A percentile compares a stretch with the other conserved stretches of the same genome.
Evolutionary conservation across 2,888 invertebrate species (phyloP).

Genomic region (Aromia moschata): DNA sequence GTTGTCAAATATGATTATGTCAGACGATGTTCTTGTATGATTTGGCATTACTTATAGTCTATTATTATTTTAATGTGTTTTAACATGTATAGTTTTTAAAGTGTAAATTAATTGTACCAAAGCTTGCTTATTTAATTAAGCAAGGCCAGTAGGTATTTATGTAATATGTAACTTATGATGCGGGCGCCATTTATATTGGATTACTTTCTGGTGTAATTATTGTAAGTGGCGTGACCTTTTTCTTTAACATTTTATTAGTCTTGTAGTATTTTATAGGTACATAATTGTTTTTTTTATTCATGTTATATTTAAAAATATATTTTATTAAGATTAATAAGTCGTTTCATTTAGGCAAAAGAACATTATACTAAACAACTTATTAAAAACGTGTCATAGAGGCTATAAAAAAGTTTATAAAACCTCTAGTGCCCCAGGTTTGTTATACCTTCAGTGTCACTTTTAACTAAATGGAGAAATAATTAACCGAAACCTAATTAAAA

Average conservation of each 20-base stretch:
- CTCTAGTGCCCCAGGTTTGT: no score
- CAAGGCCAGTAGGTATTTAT: constrained; percentile 47
- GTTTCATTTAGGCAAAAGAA: no score
- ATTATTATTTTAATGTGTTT: constrained; percentile 53
- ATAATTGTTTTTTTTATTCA: constrained; percentile 56
- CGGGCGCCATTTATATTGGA: constrained; percentile 39
- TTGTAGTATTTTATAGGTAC: constrained; percentile 42
- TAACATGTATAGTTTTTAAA: constrained; percentile 48
- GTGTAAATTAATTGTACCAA: constrained; percentile 45
- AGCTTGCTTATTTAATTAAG: constrained; percentile 49
- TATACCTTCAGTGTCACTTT: no score
- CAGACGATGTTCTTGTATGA: constrained; percentile 18
- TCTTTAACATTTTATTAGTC: constrained; percentile 46
- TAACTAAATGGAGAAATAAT: no score
- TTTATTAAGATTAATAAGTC: constrained; percentile 57
- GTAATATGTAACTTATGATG: constrained; percentile 40
- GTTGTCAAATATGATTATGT: constrained; percentile 38
- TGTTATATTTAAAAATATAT: constrained; percentile 62
- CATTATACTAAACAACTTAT: no score
- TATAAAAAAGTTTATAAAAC: no score
- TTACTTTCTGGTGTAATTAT: constrained; percentile 47
- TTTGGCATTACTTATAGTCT: constrained; percentile 47
- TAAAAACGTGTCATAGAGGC: no score
- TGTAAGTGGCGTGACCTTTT: constrained; percentile 38
- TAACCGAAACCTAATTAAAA: no score